phyloP scores from a whole-genome alignment of 2,113 vertebrate genomes.

The Lophotis ruficrista region DNA sequence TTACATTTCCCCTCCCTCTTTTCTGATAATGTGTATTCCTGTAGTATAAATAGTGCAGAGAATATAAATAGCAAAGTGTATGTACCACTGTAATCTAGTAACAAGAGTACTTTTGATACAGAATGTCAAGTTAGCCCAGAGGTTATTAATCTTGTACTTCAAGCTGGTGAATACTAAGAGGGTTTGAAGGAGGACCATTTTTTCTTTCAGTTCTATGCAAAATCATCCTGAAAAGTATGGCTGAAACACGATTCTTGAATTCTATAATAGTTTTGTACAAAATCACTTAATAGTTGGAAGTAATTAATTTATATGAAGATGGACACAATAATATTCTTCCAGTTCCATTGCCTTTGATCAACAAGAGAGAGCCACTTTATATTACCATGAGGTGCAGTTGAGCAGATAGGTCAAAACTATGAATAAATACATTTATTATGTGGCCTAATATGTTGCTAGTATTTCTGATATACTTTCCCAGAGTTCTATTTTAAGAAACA shows the following conservation, averaged over 20 bases:
- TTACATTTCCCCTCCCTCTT: neutral
- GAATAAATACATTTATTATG: conserved; percentile 47
- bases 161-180: neutral
- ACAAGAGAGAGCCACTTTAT: neutral
- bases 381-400: neutral
- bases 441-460: neutral
- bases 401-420: conserved; percentile 24
- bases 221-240: neutral
- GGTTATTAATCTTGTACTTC: neutral
- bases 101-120: neutral
- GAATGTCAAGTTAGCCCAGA: neutral
- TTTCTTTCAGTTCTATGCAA: neutral
- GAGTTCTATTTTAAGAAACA: neutral
- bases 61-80: neutral
- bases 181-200: neutral
- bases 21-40: neutral
- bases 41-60: neutral
- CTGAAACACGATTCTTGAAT: neutral
- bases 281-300: neutral
- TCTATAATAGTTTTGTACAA: neutral
- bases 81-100: neutral
- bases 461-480: neutral
- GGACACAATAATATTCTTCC: neutral
- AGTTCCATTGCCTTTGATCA: neutral
- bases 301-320: neutral